These are phyloP conservation scores for Lophius americanus DNA, from an alignment of 2,797 vertebrate genomes.

Conservation along the genomic window DNA sequence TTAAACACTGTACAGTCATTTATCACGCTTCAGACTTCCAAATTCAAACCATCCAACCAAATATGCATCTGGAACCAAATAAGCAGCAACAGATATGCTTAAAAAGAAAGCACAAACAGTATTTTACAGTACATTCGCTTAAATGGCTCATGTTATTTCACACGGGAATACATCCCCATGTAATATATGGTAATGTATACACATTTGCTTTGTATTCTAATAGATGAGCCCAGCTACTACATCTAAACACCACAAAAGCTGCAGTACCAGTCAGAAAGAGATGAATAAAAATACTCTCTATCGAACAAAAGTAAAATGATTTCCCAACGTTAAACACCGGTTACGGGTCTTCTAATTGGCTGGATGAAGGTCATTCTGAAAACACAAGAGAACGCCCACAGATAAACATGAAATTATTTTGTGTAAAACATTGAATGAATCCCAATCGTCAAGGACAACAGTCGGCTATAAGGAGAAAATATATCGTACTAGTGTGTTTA, in stretches of 20 bases:
- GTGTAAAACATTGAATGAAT: conserved; percentile 46
- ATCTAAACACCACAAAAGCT: neutral
- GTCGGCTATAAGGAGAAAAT: conserved; percentile 56
- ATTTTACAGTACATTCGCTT: conserved; percentile 17
- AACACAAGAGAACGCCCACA: conserved; percentile 16
- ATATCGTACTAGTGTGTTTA: conserved; percentile 70
- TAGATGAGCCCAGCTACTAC: no score
- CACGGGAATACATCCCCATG: no score
- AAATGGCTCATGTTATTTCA: neutral
- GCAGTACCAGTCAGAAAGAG: neutral
- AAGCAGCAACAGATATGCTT: no score
- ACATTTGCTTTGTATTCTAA: no score
- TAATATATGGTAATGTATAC: no score
- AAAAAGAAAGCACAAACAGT: conserved; percentile 5
- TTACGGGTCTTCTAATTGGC: conserved; percentile 10
- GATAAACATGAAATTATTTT: conserved; percentile 29
- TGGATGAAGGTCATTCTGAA: conserved; percentile 19
- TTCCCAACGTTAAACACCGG: conserved; percentile 17
- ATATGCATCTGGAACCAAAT: neutral
- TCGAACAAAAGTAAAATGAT: conserved; percentile 1
- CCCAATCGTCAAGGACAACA: conserved; percentile 67
- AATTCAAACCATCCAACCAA: conserved; percentile 17
- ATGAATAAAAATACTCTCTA: neutral
- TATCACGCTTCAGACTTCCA: conserved; percentile 34
- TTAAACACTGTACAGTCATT: conserved; percentile 66